A percentile compares a stretch with the other conserved stretches of the same genome.
phyloP scores from a whole-genome alignment of 2,888 invertebrate species.

The Rhogogaster chlorosoma region DNA sequence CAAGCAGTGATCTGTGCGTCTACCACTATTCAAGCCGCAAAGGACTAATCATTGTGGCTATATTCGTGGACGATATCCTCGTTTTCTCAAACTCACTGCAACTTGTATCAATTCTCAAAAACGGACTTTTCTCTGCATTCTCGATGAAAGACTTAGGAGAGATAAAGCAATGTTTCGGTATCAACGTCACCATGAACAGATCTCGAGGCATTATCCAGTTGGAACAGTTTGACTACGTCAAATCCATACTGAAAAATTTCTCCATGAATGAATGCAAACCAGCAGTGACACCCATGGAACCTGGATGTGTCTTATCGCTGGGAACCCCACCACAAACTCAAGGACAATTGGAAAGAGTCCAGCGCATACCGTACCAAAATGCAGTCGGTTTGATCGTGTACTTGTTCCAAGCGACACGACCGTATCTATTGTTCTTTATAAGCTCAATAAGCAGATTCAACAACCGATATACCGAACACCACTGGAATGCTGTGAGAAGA shows the following conservation, averaged over 20 bases:
- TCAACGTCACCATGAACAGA: background rate
- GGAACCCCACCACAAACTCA: background rate
- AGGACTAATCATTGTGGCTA: slow-evolving; percentile 39
- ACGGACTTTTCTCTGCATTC: background rate
- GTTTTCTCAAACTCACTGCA: slow-evolving; percentile 50
- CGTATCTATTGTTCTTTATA: background rate
- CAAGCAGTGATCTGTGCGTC: slow-evolving; percentile 50
- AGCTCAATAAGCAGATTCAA: background rate
- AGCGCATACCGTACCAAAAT: background rate
- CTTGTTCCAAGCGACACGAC: background rate
- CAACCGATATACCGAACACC: background rate
- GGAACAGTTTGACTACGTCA: background rate
- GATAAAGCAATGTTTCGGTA: background rate
- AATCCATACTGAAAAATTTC: background rate
- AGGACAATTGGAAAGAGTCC: background rate
- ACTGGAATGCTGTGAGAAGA: background rate
- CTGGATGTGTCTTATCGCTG: background rate
- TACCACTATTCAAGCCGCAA: slow-evolving; percentile 51
- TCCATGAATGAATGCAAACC: background rate
- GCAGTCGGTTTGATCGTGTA: background rate
- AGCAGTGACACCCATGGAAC: background rate
- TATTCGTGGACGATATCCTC: slow-evolving; percentile 61
- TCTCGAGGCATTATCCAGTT: background rate
- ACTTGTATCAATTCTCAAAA: background rate
- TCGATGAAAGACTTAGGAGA: background rate